A percentile compares a stretch with the other conserved stretches of the same genome.
phyloP scores from a whole-genome alignment of 2,888 invertebrate genomes.

The Pandemis heparana region DNA sequence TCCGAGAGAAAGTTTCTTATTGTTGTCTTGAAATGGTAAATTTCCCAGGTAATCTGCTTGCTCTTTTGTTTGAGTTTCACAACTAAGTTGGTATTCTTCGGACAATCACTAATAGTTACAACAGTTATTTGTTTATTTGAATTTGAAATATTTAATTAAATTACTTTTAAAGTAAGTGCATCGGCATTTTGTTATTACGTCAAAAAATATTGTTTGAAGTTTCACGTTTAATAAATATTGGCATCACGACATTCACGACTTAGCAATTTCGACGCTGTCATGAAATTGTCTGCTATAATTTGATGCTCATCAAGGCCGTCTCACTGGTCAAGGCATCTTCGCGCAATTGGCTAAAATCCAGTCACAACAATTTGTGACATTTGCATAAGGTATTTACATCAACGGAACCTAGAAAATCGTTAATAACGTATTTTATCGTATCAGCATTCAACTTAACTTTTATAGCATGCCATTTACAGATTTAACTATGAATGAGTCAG shows the following conservation, averaged over 20 bases:
- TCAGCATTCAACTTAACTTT: conserved; percentile 23
- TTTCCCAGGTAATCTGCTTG: conserved; percentile 27
- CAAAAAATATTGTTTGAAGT: background rate
- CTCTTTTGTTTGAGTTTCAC: conserved; percentile 34
- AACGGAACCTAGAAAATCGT: background rate
- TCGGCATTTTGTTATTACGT: background rate
- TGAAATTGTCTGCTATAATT: conserved; percentile 68
- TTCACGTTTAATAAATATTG: conserved; percentile 10
- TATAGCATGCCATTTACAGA: conserved; percentile 30
- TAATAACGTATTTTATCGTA: conserved; percentile 7
- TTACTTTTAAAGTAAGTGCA: background rate
- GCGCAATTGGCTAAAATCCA: conserved; percentile 62
- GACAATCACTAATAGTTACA: background rate
- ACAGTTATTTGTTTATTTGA: background rate
- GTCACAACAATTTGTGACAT: conserved; percentile 47
- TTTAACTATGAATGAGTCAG: conserved; percentile 66
- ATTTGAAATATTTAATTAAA: background rate
- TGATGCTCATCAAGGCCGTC: conserved; percentile 70
- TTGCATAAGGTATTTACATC: background rate
- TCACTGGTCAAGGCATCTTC: conserved; percentile 74
- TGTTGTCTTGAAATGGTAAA: conserved; percentile 36
- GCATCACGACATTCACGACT: conserved; percentile 18
- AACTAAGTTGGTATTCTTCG: conserved; percentile 2
- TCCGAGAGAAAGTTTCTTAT: conserved; percentile 36
- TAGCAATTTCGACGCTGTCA: conserved; percentile 38